Evolutionary conservation across 2,797 vertebrate species (phyloP).

Genomic region (Malurus leucopterus): DNA sequence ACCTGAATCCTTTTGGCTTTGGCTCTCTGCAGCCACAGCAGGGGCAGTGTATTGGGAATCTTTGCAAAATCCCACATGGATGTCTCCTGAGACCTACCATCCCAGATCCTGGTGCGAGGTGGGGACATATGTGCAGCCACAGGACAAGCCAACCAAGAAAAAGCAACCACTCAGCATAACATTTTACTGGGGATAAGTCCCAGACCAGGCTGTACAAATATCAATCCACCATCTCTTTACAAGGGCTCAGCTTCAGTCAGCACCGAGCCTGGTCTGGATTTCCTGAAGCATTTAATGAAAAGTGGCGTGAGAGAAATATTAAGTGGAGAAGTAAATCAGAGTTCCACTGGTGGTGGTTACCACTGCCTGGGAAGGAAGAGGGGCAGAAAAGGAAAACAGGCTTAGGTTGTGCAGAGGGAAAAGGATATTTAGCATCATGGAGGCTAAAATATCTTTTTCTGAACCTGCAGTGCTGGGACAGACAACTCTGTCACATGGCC

Average conservation of each 20-base stretch:
- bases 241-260: background rate
- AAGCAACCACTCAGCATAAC: background rate
- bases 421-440: background rate
- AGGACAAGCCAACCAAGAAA: background rate
- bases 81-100: accelerated
- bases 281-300: background rate
- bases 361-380: background rate
- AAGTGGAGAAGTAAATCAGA: background rate
- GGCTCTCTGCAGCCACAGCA: background rate
- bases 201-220: background rate
- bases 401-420: background rate
- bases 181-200: background rate
- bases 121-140: accelerated
- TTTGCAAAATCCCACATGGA: background rate
- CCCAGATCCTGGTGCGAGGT: background rate
- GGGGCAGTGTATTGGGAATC: background rate
- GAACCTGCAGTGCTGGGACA: background rate
- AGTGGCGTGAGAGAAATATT: background rate
- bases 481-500: background rate
- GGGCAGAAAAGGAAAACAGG: background rate
- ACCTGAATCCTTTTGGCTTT: background rate
- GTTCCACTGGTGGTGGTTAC: background rate
- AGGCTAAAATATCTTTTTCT: background rate
- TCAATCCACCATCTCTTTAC: background rate
- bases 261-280: background rate